Base-by-base conservation (phyloP, 2,888 invertebrate genomes). In the Zeuzera pyrina region DNA sequence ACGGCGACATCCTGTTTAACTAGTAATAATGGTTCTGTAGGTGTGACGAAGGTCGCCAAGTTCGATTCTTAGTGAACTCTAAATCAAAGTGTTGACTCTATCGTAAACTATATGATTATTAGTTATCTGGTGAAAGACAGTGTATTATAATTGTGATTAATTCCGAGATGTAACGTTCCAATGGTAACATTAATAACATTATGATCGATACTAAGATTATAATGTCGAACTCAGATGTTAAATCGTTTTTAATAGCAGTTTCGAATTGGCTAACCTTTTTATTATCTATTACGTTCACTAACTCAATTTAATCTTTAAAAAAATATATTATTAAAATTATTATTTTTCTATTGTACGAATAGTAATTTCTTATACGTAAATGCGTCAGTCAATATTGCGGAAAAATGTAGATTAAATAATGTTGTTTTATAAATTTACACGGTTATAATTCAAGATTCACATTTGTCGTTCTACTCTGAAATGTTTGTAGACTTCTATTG, bases 11-110 rank as follows among this genome's bases (percentile, higher is more conserved):
- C 76, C 74, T 76, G 77, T 58, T 72, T 41, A 15, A 49, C 50
- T 47, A 42, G 49, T 49, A 49, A 50, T 54, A 52, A 52, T 53
- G 52, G 58, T 50, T 57, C 61, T 59, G 74, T 72, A 53, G 76
- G 76, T 59, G 73, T 60, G 60, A 47, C 57, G 71, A 77, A 78
- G 77, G 77, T 48, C 74, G 53, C 28, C 71, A 39, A 45, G 59
- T 66, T 57, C 51, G 49, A 52, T 49, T 45, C 48, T 45, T 38
- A 42, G 49, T 50, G 50, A 56, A 59, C 45, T 45, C 36, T 45
- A 43, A 37, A 45, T 43, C 35, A 40, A 33, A 29, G 36, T 36
- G 38, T 40, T 34, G 42, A 33, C 35, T 24, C 41, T 43, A 38
- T 41, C 36, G 35, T 25, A 12, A 25, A 25, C 11, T 12, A 25